Base-by-base conservation (phyloP, 30 jellyfish, hydroid and myxozoan species). In the Phacellophora camtschatica region DNA sequence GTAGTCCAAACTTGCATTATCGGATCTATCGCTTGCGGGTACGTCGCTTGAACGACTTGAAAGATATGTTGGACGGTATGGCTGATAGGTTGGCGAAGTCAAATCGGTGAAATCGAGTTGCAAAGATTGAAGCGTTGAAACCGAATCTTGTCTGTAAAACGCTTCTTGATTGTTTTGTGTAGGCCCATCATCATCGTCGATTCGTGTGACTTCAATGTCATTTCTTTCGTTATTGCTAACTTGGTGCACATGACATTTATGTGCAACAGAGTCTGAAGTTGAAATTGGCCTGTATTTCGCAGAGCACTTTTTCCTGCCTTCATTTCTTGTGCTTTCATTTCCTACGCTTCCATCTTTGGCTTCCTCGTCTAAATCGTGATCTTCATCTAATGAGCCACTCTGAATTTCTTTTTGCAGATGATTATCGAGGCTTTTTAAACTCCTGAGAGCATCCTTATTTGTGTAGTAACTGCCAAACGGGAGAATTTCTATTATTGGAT, bases 361-460 rank as follows among this genome's bases (percentile, higher is more conserved):
- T 18, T 8, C 18, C 37, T 80, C 84, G 9, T 16, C 27, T 13
- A 16, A 28, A 46, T 23, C 61, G 0, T 2, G 28, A 46, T 46
- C 61, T 11, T 46, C 61, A 46, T 23, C 20, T 28, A 46, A 46
- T 18, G 29, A 54, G 31, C 63, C 50, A 43, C 77, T 51, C 22
- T 62, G 63, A 20, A 45, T 36, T 69, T 77, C 95, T 48, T 42
- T 62, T 46, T 68, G 81, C 54, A 81, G 62, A 22, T 92, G 88
- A 42, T 62, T 45, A 55, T 83, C 97, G 16, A 90, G 89, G 71
- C 96, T 90, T 50, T 65, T 63, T 32, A 90, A 46, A 41, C 96
- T 90, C 54, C 76, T 70, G 54, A 90, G 66, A 0, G 96, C 96
- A 56, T 88, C 97, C 75, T 71, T 88, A 71, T 88, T 77, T 16